Base-by-base conservation (phyloP, 2,113 vertebrate genomes). In the Myotis yumanensis region DNA sequence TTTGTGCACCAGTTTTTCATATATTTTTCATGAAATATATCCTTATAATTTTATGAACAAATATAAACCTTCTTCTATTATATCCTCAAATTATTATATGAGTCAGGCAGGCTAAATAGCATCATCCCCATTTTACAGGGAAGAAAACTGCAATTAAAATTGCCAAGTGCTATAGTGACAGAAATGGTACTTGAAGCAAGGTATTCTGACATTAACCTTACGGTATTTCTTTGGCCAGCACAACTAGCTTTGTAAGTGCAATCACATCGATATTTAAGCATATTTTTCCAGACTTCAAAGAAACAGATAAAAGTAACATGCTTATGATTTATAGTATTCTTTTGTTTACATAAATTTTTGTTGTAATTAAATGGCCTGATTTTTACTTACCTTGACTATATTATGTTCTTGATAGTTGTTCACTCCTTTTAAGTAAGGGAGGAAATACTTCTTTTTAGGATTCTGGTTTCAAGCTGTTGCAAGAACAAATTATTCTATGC, bases 381-480 rank as follows among this genome's bases (percentile, higher is more conserved):
- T 57, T 72, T 89, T 35, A 89, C 9, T 89, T 86, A 86, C 40
- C 1, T 30, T 81, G 18, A 79, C 37, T 85, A 52, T 32, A 43
- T 75, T 89, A 30, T 93, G 14, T 83, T 86, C 37, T 40, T 66
- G 30, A 46, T 75, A 48, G 7, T 57, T 43, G 20, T 81, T 94
- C 40, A 69, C 6, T 87, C 8, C 4, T 90, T 94, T 86, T 75
- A 48, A 68, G 79, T 90, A 52, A 82, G 7, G 23, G 11, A 23
- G 0, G 15, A 86, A 91, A 95, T 73, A 73, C 2, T 75, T 80
- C 2, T 62, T 73, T 79, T 91, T 51, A 84, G n/a, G 5, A 73
- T 57, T 85, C 37, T 69, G 25, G 32, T 37, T 89, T 89, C 77
- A 96, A 96, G 15, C 22, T 86, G 22, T 93, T 88, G 4, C 7